Evolutionary conservation across 2,113 vertebrate genomes (phyloP), one percentile per base, ranked within the genome.

Genomic region (Amphilophus citrinellus): DNA sequence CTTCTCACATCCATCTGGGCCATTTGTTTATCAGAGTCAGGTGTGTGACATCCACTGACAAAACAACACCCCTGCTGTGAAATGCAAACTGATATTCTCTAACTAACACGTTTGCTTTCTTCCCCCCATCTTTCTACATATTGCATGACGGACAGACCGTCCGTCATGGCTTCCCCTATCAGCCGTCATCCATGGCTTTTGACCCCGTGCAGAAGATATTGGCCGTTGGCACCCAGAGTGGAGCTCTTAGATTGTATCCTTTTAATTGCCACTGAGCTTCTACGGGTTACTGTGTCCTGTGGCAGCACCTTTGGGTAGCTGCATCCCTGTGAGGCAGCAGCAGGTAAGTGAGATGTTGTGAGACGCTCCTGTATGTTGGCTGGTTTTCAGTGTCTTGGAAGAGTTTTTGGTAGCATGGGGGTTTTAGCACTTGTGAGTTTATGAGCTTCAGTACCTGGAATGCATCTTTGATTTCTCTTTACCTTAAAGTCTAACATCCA

Each of bases 131-230:
- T 83, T 68, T 61, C 61, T 11, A 85, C 89, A 24, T 83, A 59
- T 94, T 91, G 60, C 30, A 73, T 80, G 22, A 22, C 22, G 22
- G 22, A 22, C 95, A 99, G 98, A 99, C 98, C 77, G 97, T 99
- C 83, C 98, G 98, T 86, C 98, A 99, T 96, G 98, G 98, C 95
- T 99, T 99, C 90, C 98, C 98, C 84, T 98, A 99, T 89, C 98
- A 99, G 83, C 98, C 98, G 47, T 99, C 98, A 4, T 97, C 98
- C 83, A 96, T 99, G 98, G 98, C 98, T 82, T 99, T 99, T 83
- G 98, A 99, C 97, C 98, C 98, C 0, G 98, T 99, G 81, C 98
- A 99, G 97, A 99, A 99, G 97, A 99, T 99, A 87, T 94, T 99
- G 93, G 98, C 98, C 88, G 91, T 99, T 3, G 98, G 98, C 83